phyloP scores from a whole-genome alignment of 2,797 vertebrate genomes.

The Premnoplex brunnescens region DNA sequence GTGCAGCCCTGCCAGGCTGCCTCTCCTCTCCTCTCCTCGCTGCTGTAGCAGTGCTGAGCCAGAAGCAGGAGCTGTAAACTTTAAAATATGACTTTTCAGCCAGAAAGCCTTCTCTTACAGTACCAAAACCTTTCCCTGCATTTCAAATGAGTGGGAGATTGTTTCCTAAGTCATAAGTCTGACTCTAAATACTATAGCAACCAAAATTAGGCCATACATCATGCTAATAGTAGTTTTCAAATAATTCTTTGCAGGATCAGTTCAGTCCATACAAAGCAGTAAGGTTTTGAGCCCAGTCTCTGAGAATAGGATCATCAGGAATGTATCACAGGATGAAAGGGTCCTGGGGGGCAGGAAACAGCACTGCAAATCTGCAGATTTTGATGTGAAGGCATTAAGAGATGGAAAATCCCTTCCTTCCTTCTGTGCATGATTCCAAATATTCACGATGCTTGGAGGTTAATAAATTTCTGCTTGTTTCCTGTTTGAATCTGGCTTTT shows the following conservation, averaged over 20 bases:
- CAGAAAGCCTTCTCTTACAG: slow-evolving; percentile 48
- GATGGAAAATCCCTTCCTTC: not conserved
- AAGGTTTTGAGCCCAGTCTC: slow-evolving; percentile 26
- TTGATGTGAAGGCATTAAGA: not conserved
- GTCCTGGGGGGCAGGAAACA: not conserved
- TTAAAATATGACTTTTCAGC: slow-evolving; percentile 63
- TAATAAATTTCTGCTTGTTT: not conserved
- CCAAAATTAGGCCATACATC: slow-evolving; percentile 82
- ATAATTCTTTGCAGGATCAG: slow-evolving; percentile 66
- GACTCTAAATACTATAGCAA: slow-evolving; percentile 79
- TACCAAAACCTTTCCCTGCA: slow-evolving; percentile 50
- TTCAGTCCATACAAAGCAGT: slow-evolving; percentile 45
- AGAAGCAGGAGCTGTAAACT: slow-evolving; percentile 71
- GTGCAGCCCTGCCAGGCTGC: not conserved
- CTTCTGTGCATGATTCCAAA: not conserved
- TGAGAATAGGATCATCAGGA: not conserved
- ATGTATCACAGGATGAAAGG: not conserved
- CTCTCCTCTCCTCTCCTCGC: not conserved
- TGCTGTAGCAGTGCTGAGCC: slow-evolving; percentile 64
- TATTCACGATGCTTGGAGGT: not conserved
- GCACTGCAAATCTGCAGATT: fast-evolving
- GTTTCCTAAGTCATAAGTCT: slow-evolving; percentile 53
- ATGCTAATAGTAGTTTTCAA: slow-evolving; percentile 79
- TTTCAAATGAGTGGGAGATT: slow-evolving; percentile 56
- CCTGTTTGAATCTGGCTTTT: not conserved